phyloP scores from a whole-genome alignment of 2,797 vertebrate genomes.

The Phoebastria nigripes region DNA sequence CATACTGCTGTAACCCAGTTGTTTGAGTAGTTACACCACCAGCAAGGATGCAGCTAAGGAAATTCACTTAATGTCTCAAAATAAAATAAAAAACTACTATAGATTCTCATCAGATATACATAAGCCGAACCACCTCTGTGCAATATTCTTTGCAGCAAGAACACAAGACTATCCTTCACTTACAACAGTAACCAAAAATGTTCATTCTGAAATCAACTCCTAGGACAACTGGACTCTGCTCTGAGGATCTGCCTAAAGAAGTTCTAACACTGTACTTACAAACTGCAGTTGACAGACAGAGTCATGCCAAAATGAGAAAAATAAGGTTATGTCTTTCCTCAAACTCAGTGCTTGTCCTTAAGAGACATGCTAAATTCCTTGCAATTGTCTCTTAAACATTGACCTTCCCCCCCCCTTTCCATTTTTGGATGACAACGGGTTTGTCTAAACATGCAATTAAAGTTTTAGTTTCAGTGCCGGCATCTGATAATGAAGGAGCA shows the following conservation, averaged over 20 bases:
- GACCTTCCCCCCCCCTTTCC: not conserved
- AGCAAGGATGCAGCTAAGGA: not conserved
- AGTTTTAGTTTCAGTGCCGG: constrained; percentile 2
- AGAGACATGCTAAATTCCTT: not conserved
- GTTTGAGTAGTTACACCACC: not conserved
- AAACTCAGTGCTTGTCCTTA: not conserved
- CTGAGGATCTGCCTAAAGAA: not conserved
- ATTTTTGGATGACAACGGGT: not conserved
- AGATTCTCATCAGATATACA: not conserved
- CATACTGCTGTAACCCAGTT: not conserved
- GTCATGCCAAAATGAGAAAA: not conserved
- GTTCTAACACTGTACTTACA: not conserved
- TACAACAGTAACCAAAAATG: not conserved
- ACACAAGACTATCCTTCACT: not conserved
- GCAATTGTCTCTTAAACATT: not conserved
- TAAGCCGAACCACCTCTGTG: not conserved
- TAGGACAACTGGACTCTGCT: not conserved
- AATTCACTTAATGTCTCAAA: not conserved
- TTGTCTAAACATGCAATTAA: constrained; percentile 8
- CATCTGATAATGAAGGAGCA: not conserved
- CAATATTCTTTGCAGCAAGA: not conserved
- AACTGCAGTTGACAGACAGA: not conserved
- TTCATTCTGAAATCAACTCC: not conserved
- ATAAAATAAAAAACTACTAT: not conserved
- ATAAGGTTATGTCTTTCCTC: not conserved